Evolutionary conservation across 2,797 vertebrate species (phyloP).

Genomic region (Rousettus madagascariensis): DNA sequence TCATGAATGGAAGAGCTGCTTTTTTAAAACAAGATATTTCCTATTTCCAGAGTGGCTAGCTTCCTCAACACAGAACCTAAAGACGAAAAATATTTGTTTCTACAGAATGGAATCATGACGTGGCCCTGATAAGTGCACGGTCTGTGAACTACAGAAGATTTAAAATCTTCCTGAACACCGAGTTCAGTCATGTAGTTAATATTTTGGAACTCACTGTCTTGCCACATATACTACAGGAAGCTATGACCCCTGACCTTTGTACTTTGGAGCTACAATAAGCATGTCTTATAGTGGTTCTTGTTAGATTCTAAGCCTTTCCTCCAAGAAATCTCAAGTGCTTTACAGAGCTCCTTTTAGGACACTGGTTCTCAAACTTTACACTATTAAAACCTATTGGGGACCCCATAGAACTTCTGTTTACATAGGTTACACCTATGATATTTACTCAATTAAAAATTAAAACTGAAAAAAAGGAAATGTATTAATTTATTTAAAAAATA

Average conservation of each 20-base stretch:
- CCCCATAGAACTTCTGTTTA: background rate
- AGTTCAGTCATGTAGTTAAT: background rate
- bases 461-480: background rate
- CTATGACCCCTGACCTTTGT: background rate
- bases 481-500: conserved; percentile 24
- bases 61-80: conserved; percentile 13
- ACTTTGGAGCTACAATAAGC: background rate
- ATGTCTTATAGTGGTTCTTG: background rate
- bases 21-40: background rate
- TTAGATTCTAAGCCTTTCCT: background rate
- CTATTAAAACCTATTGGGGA: background rate
- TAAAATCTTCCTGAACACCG: background rate
- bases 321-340: background rate
- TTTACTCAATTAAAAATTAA: conserved; percentile 25
- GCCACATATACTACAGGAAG: background rate
- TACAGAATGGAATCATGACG: background rate
- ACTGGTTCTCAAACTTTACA: background rate
- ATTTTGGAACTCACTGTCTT: background rate
- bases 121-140: background rate
- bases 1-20: background rate
- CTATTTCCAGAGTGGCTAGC: background rate
- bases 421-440: background rate
- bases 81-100: background rate
- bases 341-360: background rate
- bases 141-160: background rate